phyloP scores from a whole-genome alignment of 1,140 invertebrate genomes.

The Lepidurus couesii region DNA sequence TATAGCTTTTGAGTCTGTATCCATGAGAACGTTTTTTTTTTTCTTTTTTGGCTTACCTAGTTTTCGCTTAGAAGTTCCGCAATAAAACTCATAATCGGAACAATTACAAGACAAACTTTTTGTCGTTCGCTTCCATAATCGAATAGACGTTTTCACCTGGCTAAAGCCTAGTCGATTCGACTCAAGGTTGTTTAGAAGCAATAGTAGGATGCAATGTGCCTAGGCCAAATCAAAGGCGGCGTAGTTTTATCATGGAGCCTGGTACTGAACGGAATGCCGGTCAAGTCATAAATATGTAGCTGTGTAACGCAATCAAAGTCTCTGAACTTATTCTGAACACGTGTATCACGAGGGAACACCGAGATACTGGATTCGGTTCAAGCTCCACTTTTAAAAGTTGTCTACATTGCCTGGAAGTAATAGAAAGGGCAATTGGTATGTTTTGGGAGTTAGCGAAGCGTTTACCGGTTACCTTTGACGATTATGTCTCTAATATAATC shows the following conservation, averaged over 20 bases:
- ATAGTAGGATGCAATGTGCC: constrained; percentile 50
- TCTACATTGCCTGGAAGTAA: constrained; percentile 42
- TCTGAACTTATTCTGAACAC: constrained; percentile 29
- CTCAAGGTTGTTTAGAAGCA: constrained; percentile 43
- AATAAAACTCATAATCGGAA: no score
- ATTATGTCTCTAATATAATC: constrained; percentile 57
- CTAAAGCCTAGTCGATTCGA: constrained; percentile 45
- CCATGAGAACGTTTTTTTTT: no score
- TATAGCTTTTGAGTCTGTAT: no score
- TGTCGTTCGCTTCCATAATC: neutral
- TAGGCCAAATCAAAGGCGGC: constrained; percentile 50
- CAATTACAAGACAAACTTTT: no score
- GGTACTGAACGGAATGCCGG: neutral
- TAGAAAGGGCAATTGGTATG: neutral
- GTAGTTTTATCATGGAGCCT: constrained; percentile 51
- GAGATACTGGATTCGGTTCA: constrained; percentile 44
- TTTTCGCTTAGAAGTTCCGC: no score
- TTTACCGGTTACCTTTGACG: constrained; percentile 50
- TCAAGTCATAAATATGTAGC: no score
- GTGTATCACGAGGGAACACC: constrained; percentile 51
- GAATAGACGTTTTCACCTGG: constrained; percentile 34
- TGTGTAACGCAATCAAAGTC: no score
- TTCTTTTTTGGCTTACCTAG: no score
- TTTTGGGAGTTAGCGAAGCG: neutral
- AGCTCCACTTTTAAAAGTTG: constrained; percentile 49